Base-by-base conservation (phyloP, 37 sponge, comb jelly and placozoan genomes). In the Diacarnus erythraeanus region DNA sequence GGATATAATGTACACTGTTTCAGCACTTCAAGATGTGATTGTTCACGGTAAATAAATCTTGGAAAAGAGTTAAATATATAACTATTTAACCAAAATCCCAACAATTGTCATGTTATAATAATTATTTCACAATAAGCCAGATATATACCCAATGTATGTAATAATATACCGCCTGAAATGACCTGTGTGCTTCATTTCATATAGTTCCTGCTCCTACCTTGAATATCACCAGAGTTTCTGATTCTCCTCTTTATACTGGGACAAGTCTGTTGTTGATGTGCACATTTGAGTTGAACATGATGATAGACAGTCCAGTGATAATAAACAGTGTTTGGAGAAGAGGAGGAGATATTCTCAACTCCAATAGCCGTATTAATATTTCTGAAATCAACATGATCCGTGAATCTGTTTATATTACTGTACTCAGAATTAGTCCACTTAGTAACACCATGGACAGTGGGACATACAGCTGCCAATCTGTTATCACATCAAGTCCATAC, bases 171-270 rank as follows among this genome's bases (percentile, higher is more conserved):
- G n/a, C n/a, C n/a, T n/a, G n/a, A n/a, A n/a, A n/a, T n/a, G n/a
- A n/a, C n/a, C n/a, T n/a, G n/a, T n/a, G n/a, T n/a, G n/a, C n/a
- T n/a, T n/a, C n/a, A n/a, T 33, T 69, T 36, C 25, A 36, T 69
- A 15, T 30, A 69, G 69, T 69, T 69, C 69, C 69, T 37, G 69
- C 69, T 33, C 69, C 69, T 30, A 15, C 39, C 34, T 36, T 69
- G 6, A 69, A 9, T 18, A 69, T 69, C 38, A 69, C 34, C 34
- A 39, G 69, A 31, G 10, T 69, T 36, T 39, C 69, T 33, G 9
- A 5, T 69, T 17, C 3, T 18, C 36, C 69, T 4, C 38, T 69
- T 9, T 69, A 69, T 69, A 20, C 69, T 69, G 69, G 69, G 34
- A 69, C 69, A 36, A 35, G 69, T 36, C 69, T 69, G 37, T 33